Conservation (phyloP, 2,797 vertebrate species). For the Lithobates sylvaticus region DNA sequence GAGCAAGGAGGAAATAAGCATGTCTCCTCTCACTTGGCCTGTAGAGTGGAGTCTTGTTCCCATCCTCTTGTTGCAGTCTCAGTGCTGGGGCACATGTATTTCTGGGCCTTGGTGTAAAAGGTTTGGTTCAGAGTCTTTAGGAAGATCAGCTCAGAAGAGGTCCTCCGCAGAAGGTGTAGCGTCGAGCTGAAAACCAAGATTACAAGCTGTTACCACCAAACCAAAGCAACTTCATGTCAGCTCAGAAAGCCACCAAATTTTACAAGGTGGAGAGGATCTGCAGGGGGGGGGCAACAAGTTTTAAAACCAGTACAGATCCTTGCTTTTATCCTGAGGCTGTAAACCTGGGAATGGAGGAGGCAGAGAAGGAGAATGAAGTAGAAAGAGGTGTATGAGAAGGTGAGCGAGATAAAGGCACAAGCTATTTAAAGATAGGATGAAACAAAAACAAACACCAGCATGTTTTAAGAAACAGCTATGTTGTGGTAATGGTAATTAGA, state of each 20-base stretch:
- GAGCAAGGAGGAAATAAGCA: constrained; percentile 33
- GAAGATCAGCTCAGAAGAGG: constrained; percentile 90
- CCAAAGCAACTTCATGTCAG: constrained; percentile 75
- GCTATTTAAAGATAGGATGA: constrained; percentile 69
- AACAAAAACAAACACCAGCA: constrained; percentile 55
- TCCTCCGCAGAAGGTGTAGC: constrained; percentile 87
- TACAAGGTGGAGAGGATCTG: constrained; percentile 77
- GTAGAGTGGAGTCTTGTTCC: constrained; percentile 70
- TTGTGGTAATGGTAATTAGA: background rate
- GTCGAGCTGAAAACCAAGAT: constrained; percentile 95
- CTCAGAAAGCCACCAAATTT: constrained; percentile 70
- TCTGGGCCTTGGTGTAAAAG: constrained; percentile 67
- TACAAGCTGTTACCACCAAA: constrained; percentile 89
- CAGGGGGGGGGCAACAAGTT: constrained; percentile 74
- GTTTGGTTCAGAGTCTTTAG: constrained; percentile 68
- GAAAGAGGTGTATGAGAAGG: constrained; percentile 49
- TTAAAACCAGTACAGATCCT: constrained; percentile 98
- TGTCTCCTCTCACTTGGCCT: constrained; percentile 62
- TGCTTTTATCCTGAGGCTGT: constrained; percentile 95
- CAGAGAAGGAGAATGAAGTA: constrained; percentile 52
- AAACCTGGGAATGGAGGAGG: constrained; percentile 89
- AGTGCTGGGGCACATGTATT: constrained; percentile 64
- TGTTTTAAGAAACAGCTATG: constrained; percentile 36
- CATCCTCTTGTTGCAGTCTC: constrained; percentile 66
- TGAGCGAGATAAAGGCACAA: constrained; percentile 69